Conservation (phyloP, 2,113 vertebrate species). For the Alaudala cheleensis region DNA sequence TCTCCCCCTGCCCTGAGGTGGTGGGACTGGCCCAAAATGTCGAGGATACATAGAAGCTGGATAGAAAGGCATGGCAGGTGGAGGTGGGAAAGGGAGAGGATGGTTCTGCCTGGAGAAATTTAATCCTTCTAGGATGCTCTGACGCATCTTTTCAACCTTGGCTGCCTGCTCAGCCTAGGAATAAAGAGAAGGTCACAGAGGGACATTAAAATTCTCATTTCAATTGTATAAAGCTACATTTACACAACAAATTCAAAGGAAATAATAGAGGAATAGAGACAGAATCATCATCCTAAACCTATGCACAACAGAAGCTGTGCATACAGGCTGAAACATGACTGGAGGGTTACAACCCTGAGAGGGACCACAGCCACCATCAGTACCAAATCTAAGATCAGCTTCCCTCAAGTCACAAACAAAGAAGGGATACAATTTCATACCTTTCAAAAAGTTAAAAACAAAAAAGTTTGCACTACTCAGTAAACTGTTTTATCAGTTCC, state of each 20-base stretch:
- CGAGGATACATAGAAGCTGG: constrained; percentile 84
- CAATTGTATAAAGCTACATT: not conserved
- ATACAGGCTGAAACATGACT: not conserved
- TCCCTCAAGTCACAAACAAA: not conserved
- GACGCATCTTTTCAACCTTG: constrained; percentile 95
- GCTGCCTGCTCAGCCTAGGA: constrained; percentile 88
- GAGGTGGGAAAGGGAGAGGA: constrained; percentile 85
- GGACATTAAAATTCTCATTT: not conserved
- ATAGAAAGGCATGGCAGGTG: constrained; percentile 91
- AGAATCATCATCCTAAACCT: not conserved
- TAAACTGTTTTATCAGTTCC: not conserved
- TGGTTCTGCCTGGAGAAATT: constrained; percentile 88
- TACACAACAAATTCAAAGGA: not conserved
- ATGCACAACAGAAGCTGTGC: not conserved
- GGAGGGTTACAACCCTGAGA: not conserved
- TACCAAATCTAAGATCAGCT: not conserved
- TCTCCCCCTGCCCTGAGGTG: constrained; percentile 85
- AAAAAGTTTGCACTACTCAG: not conserved
- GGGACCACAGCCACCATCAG: not conserved
- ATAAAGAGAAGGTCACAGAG: constrained; percentile 32
- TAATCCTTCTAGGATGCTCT: constrained; percentile 94
- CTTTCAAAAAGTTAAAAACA: not conserved
- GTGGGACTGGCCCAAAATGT: constrained; percentile 85
- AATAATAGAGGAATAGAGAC: not conserved
- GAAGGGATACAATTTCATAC: not conserved